Base-by-base conservation (phyloP, 2,888 invertebrate species). In the Cybosia mesomella region DNA sequence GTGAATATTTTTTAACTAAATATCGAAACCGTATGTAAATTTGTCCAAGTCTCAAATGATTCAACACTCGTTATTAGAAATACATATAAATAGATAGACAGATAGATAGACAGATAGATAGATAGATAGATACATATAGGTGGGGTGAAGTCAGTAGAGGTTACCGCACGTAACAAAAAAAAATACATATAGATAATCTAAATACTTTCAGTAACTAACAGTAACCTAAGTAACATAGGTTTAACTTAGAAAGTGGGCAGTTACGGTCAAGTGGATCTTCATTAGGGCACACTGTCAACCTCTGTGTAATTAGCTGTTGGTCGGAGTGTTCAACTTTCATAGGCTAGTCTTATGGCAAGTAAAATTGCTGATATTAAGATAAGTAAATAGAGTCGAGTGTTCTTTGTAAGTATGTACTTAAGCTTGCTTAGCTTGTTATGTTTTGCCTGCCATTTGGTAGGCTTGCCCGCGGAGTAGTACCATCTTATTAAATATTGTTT, bases 201-300 rank as follows among this genome's bases (percentile, higher is more conserved):
- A n/a, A n/a, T 43, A 43, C n/a, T 54, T 55, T 55, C 21, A 55
- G 55, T 4, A 15, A 24, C 11, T 55, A 55, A 24, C 55, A 24
- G 49, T 49, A 13, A 68, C 22, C 64, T 49, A 54, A 28, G 21
- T 18, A 66, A 62, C 80, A 70, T 71, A 75, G 65, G 75, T 76
- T 79, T 81, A 83, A 83, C 71, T 72, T 88, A 87, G 88, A 88
- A 88, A 88, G 87, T 83, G 76, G 72, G 65, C 77, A 76, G 71
- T 66, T 59, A 69, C 67, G 81, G 84, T 80, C 82, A 80, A 67
- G 81, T 82, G 86, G 79, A 84, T 87, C 89, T 88, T 89, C 85
- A 85, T 87, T 87, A 85, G 75, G 81, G 67, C 58, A 21, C 28
- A 62, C 67, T 66, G 61, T 68, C 68, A 64, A 60, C 49, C 65